A percentile compares a stretch with the other conserved stretches of the same genome.
These are phyloP conservation scores for Scortum barcoo DNA, from an alignment of 2,113 vertebrate species.

Conservation along the genomic window DNA sequence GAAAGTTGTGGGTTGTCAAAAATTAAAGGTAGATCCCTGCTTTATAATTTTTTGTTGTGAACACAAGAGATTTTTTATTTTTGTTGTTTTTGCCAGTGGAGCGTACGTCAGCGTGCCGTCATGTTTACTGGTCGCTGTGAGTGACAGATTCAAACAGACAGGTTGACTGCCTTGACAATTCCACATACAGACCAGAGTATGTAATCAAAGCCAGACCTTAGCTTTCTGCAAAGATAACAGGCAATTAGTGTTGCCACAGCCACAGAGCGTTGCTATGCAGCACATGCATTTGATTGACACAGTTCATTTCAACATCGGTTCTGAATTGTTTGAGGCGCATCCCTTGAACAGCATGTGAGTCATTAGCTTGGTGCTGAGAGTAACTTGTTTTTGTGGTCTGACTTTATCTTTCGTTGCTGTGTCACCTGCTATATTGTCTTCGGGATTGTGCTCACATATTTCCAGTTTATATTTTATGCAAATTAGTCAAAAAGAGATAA, in stretches of 20 bases:
- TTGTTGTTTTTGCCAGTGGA: conserved; percentile 15
- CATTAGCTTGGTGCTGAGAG: not conserved
- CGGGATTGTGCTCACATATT: not conserved
- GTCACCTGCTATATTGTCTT: conserved; percentile 9
- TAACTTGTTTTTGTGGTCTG: not conserved
- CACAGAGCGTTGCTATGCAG: not conserved
- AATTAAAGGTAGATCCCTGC: conserved; percentile 34
- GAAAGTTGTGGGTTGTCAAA: conserved; percentile 37
- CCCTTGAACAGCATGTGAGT: conserved; percentile 4
- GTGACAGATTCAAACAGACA: conserved; percentile 57
- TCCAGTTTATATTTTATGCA: not conserved
- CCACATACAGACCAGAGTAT: conserved; percentile 35
- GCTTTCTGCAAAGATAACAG: conserved; percentile 44
- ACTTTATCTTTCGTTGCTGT: conserved; percentile 15
- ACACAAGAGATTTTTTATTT: conserved; percentile 6
- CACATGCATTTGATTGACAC: conserved; percentile 36
- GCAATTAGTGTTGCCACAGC: conserved; percentile 52
- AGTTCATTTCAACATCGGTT: conserved; percentile 20
- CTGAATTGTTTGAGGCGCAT: conserved; percentile 37
- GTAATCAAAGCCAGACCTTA: conserved; percentile 52
- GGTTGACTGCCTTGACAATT: conserved; percentile 37
- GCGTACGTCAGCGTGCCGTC: conserved; percentile 30
- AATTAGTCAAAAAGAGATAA: not conserved
- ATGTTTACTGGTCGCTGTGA: conserved; percentile 46
- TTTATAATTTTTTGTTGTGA: conserved; percentile 14